A percentile compares a stretch with the other conserved stretches of the same genome.
Conservation (phyloP, 2,888 invertebrate species). For the Leptinotarsa haldemani region DNA sequence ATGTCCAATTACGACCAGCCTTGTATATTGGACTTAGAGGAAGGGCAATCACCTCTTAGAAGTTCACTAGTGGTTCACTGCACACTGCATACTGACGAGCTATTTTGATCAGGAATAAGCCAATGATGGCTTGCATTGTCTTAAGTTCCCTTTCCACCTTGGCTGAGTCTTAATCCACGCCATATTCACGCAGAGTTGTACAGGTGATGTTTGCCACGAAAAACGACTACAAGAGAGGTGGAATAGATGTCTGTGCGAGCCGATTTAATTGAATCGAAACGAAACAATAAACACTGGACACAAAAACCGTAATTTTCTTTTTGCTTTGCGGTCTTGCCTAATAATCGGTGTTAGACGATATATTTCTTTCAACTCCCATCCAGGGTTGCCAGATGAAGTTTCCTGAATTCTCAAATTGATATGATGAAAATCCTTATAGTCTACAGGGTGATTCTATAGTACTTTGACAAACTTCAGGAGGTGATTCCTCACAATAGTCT, state of each 20-base stretch:
- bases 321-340: constrained; percentile 15
- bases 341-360: constrained; percentile 18
- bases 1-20: constrained; percentile 50
- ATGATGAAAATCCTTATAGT: too few species aligned
- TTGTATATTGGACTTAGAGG: constrained; percentile 50
- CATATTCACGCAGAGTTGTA: constrained; percentile 31
- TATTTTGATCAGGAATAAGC: constrained; percentile 47
- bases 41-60: constrained; percentile 58
- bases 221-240: neutral
- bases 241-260: neutral
- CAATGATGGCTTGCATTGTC: constrained; percentile 49
- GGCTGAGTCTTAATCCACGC: constrained; percentile 31
- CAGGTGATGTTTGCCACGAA: constrained; percentile 31
- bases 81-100: constrained; percentile 51
- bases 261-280: constrained; percentile 1
- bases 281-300: constrained; percentile 7
- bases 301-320: constrained; percentile 13
- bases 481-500: too few species aligned
- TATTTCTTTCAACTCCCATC: neutral
- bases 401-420: too few species aligned
- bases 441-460: too few species aligned
- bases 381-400: too few species aligned
- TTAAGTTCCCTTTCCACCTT: constrained; percentile 44
- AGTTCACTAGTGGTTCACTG: constrained; percentile 54
- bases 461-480: too few species aligned